Base-by-base conservation (phyloP, 2,797 vertebrate genomes). In the Onychomys leucogaster region DNA sequence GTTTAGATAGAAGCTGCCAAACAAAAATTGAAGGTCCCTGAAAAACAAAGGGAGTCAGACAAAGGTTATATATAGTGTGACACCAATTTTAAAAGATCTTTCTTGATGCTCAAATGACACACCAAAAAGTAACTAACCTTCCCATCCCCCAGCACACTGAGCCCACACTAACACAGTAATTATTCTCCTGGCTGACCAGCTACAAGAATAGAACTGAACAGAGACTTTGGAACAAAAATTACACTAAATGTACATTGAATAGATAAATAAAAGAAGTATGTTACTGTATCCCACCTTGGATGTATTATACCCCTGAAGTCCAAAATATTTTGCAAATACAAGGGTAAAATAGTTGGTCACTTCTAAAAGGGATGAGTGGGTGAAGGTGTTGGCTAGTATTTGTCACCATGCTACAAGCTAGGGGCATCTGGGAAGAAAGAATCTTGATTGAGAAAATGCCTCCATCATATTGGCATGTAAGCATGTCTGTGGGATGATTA, bases 261-360 rank as follows among this genome's bases (percentile, higher is more conserved):
- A 90, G 49, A 87, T 90, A 77, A 89, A 59, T 76, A 82, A 90
- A 83, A 63, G 41, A 92, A 90, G 76, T n/a, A 0, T 29, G 55
- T 82, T 34, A 1, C 23, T 59, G 23, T 83, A 57, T 83, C 52
- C 59, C 76, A 14, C 49, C 63, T 25, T 29, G 65, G 59, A 84
- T 67, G 67, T 80, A 80, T n/a, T n/a, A 17, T 8, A 90, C 43
- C 23, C 46, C 43, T 9, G 12, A 94, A 94, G 95, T 77, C 75
- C 65, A 75, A 96, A 94, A 92, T 59, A 46, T 91, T 90, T 96
- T 94, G 29, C 17, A 52, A 49, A 78, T 27, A 7, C 77, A 90
- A 85, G 41, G 55, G 17, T 25, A 63, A 88, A 93, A 86, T 6
- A 0, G 89, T 88, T 65, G 41, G 63, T 92, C 55, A 57, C 59